Evolutionary conservation across 2,888 invertebrate species (phyloP).

Genomic region (Tyria jacobaeae): DNA sequence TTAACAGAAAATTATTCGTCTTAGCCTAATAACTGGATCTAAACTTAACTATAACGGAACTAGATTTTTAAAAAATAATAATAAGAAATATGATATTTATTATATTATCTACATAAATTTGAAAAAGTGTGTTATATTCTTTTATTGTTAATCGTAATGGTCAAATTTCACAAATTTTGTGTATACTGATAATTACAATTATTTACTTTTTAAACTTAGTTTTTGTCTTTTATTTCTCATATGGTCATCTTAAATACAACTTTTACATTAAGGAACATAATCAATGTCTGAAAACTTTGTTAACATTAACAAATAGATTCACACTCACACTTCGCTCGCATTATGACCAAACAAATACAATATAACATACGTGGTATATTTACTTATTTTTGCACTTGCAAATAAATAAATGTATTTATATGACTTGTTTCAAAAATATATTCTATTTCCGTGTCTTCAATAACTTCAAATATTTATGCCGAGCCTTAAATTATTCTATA

Average conservation of each 20-base stretch:
- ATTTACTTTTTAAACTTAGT: neutral
- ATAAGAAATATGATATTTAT: no score
- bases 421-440: neutral
- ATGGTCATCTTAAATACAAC: neutral
- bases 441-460: neutral
- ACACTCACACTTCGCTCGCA: no score
- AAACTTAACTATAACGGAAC: no score
- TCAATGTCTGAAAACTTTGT: neutral
- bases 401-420: neutral
- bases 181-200: no score
- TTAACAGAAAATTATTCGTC: no score
- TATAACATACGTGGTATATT: neutral
- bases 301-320: neutral
- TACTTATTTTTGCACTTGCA: neutral
- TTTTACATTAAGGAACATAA: neutral
- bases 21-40: no score
- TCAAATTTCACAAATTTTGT: no score
- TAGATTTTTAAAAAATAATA: no score
- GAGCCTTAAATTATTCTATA: slow-evolving; percentile 9
- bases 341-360: neutral
- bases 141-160: no score
- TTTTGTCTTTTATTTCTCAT: neutral
- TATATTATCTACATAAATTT: no score
- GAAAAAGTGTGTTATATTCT: no score
- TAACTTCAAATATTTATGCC: neutral